Conservation (phyloP, 2,888 invertebrate species). For the Sturmia bella region DNA sequence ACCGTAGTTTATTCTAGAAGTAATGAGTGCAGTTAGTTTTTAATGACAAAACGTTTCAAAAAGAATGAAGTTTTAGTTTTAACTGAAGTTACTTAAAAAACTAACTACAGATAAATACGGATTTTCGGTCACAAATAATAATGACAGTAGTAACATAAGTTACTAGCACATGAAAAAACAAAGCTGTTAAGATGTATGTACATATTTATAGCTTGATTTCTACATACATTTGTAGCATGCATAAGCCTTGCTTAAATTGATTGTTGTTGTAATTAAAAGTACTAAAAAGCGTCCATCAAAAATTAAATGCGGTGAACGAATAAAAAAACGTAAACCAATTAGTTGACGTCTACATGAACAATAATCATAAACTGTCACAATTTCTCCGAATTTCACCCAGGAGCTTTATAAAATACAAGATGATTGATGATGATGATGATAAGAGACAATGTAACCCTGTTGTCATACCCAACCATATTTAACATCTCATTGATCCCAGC, state of each 20-base stretch:
- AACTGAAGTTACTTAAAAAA: too few species aligned
- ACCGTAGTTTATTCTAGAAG: too few species aligned
- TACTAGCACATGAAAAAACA: too few species aligned
- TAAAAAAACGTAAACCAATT: slow-evolving; percentile 18
- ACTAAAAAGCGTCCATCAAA: not conserved
- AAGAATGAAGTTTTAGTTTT: too few species aligned
- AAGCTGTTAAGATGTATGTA: too few species aligned
- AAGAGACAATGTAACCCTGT: slow-evolving; percentile 29
- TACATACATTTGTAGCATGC: too few species aligned
- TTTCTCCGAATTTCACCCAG: slow-evolving; percentile 55
- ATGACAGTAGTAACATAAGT: too few species aligned
- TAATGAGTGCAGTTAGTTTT: too few species aligned
- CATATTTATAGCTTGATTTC: too few species aligned
- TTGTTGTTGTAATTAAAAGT: slow-evolving; percentile 13
- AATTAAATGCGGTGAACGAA: not conserved
- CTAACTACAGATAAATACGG: too few species aligned
- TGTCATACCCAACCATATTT: slow-evolving; percentile 9
- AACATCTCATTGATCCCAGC: not conserved
- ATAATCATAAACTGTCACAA: slow-evolving; percentile 64
- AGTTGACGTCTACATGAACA: slow-evolving; percentile 59
- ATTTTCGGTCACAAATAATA: too few species aligned
- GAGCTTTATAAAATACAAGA: slow-evolving; percentile 43
- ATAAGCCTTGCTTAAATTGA: slow-evolving; percentile 8
- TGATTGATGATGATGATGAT: slow-evolving; percentile 63
- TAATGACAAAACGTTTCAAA: too few species aligned